A percentile compares a stretch with the other conserved stretches of the same genome.
Conservation (phyloP, 2,113 vertebrate genomes). For the Catharus fuscescens region DNA sequence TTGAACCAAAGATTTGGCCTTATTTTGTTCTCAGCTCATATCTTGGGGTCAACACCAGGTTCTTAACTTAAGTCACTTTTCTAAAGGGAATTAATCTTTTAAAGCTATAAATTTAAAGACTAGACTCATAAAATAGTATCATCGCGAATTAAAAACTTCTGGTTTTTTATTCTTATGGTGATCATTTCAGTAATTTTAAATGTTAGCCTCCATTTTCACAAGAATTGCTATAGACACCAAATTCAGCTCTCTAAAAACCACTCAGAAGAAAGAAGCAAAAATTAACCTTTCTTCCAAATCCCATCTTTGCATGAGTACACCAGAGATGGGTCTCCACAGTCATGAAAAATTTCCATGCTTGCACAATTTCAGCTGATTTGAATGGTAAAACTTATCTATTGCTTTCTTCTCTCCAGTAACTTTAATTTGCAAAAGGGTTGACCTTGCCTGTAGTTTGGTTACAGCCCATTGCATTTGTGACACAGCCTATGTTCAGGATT, state of each 20-base stretch:
- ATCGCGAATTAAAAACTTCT: not conserved
- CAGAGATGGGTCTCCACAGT: not conserved
- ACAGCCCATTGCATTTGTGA: conserved; percentile 39
- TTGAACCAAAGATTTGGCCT: not conserved
- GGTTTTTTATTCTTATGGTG: not conserved
- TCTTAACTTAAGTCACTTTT: not conserved
- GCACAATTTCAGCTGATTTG: conserved; percentile 13
- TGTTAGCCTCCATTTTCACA: not conserved
- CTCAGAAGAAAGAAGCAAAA: not conserved
- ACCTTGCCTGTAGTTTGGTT: conserved; percentile 38
- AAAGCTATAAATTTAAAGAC: not conserved
- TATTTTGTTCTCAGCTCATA: not conserved
- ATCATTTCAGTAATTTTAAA: not conserved
- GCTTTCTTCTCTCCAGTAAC: conserved; percentile 52
- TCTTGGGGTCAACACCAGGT: not conserved
- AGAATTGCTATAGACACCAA: not conserved
- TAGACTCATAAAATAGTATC: not conserved
- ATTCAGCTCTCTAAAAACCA: not conserved
- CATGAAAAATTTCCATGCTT: conserved; percentile 15
- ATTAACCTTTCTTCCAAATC: conserved; percentile 16
- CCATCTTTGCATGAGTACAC: not conserved
- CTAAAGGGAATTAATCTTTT: not conserved
- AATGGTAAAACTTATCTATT: conserved; percentile 34
- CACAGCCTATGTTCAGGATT: conserved; percentile 20
- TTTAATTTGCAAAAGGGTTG: conserved; percentile 58